phyloP scores from a whole-genome alignment of 2,888 invertebrate species.

The Synergus itoensis region DNA sequence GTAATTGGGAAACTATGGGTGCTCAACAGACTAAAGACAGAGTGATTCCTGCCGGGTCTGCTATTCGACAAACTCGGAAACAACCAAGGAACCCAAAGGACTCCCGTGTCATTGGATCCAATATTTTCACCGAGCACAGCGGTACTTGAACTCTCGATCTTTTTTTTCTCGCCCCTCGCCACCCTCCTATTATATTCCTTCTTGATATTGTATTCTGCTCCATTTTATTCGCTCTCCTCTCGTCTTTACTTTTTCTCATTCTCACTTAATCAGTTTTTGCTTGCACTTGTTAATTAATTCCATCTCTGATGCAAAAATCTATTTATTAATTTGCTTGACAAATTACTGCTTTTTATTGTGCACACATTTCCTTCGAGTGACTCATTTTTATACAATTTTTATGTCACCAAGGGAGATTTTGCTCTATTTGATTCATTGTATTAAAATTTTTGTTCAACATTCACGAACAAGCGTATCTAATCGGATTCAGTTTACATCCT shows the following conservation, averaged over 20 bases:
- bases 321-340: neutral
- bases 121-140: conserved; percentile 96
- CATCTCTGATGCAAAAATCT: neutral
- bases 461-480: conserved; percentile 10
- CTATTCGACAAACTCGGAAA: conserved; percentile 86
- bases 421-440: conserved; percentile 41
- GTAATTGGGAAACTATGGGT: conserved; percentile 85
- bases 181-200: conserved; percentile 38
- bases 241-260: conserved; percentile 44
- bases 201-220: conserved; percentile 31
- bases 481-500: conserved; percentile 39
- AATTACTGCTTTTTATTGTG: neutral
- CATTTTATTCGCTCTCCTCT: conserved; percentile 43
- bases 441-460: neutral
- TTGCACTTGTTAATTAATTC: neutral
- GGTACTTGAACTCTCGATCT: conserved; percentile 80
- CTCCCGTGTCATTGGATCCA: conserved; percentile 90
- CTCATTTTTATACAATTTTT: conserved; percentile 1
- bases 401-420: conserved; percentile 37
- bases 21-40: conserved; percentile 97
- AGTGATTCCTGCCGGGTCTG: conserved; percentile 84
- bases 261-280: conserved; percentile 47
- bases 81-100: conserved; percentile 89
- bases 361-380: neutral
- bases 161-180: conserved; percentile 47